phyloP scores from a whole-genome alignment of 2,888 invertebrate genomes.

The Pollenia amentaria region DNA sequence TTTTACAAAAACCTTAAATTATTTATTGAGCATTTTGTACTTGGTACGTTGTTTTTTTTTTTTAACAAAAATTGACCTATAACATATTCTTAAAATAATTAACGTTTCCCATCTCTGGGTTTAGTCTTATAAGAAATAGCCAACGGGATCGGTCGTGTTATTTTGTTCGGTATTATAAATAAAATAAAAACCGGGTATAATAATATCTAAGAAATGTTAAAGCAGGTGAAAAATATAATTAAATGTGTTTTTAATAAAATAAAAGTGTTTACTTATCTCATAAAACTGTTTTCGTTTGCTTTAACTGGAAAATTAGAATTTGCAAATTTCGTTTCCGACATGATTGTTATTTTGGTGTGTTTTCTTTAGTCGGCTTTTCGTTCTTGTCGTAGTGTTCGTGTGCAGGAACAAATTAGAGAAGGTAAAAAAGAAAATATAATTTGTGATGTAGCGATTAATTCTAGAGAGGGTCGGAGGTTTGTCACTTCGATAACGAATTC shows the following conservation, averaged over 20 bases:
- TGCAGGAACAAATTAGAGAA: neutral
- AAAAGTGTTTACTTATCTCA: neutral
- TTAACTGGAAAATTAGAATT: neutral
- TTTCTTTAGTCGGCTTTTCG: neutral
- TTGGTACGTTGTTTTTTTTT: too few relatives aligned
- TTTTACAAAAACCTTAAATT: too few relatives aligned
- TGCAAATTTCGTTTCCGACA: neutral
- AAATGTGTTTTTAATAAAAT: neutral
- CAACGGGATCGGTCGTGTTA: constrained; percentile 4
- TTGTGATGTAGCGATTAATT: too few relatives aligned
- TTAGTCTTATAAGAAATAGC: neutral
- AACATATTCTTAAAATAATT: too few relatives aligned
- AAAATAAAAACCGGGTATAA: neutral
- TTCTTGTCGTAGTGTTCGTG: constrained; percentile 8
- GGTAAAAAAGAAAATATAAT: neutral
- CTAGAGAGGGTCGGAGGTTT: neutral
- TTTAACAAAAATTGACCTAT: too few relatives aligned
- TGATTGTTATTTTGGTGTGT: neutral
- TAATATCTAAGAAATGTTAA: neutral
- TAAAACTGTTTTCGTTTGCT: neutral
- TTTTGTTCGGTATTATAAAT: neutral
- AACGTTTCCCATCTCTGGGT: too few relatives aligned
- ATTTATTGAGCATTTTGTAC: too few relatives aligned
- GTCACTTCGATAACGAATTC: neutral
- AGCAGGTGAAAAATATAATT: neutral